Base-by-base conservation (phyloP, 2,113 vertebrate genomes). In the Piliocolobus tephrosceles region DNA sequence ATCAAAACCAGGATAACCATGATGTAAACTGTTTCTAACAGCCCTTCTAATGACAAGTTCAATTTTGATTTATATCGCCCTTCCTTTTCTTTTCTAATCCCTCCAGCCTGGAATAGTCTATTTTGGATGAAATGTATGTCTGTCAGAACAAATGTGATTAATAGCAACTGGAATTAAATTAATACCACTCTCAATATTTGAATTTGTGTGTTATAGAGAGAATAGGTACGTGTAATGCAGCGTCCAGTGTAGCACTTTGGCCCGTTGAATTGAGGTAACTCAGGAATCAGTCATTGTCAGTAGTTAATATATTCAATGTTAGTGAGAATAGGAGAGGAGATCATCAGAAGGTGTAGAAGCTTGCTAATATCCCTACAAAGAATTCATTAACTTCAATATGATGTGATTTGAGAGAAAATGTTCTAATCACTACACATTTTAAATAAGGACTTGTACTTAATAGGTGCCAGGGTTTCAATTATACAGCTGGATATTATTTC, bases 351-450 rank as follows among this genome's bases (percentile, higher is more conserved):
- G 98, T 98, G 96, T 96, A 97, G 96, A 98, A 97, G 94, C 95
- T 98, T 86, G 96, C 98, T 98, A 96, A 97, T 97, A 96, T 98
- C 98, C 90, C 93, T 98, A 95, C 97, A 91, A 79, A 98, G 72
- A 97, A 94, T 98, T 98, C 96, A 98, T 98, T 98, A 98, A 92
- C 95, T 98, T 98, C 94, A 96, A 96, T 78, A 96, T 97, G 91
- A 97, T 81, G 82, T 98, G 96, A 98, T 96, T 98, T 97, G 92
- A 98, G 95, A 98, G 91, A 64, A 98, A 98, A 94, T 70, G 45
- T 95, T 98, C 88, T 94, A 97, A 92, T 98, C 89, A 93, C 92
- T 61, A 84, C 95, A 89, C 0, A 0, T 98, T 90, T 98, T 98
- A 98, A 98, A 98, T 98, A 98, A 98, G 94, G 94, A 95, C 95